Evolutionary conservation across 2,888 invertebrate species (phyloP).

Genomic region (Cryptophagus acutangulus): DNA sequence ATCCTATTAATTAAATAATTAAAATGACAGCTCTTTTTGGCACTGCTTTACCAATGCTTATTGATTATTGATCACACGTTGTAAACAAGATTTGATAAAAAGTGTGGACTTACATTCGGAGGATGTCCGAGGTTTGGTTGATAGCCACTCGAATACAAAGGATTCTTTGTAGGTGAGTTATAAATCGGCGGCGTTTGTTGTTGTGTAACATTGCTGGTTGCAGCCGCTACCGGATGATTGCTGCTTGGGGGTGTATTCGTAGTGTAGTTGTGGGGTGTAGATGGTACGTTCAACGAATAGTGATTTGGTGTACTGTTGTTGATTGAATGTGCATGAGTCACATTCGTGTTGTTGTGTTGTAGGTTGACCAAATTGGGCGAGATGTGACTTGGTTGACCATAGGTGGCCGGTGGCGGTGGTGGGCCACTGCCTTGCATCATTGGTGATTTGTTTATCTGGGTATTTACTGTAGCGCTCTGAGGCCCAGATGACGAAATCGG

Average conservation of each 20-base stretch:
- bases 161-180: conserved; percentile 36
- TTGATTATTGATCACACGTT: conserved; percentile 3
- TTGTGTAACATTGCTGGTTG: conserved; percentile 27
- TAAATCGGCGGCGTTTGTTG: conserved; percentile 23
- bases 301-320: conserved; percentile 34
- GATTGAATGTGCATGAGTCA: conserved; percentile 31
- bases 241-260: conserved; percentile 30
- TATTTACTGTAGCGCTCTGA: conserved; percentile 40
- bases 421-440: conserved; percentile 43
- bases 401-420: conserved; percentile 35
- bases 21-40: too few species aligned
- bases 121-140: conserved; percentile 37
- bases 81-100: too few species aligned
- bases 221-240: conserved; percentile 39
- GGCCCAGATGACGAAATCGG: conserved; percentile 52
- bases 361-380: conserved; percentile 37
- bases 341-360: conserved; percentile 30
- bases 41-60: too few species aligned
- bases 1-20: too few species aligned
- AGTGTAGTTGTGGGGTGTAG: conserved; percentile 34
- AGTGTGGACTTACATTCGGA: conserved; percentile 34
- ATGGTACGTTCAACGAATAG: conserved; percentile 38
- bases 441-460: conserved; percentile 38
- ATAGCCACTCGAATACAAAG: conserved; percentile 35
- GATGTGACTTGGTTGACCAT: conserved; percentile 38